A percentile compares a stretch with the other conserved stretches of the same genome.
These are phyloP conservation scores for Hippoglossus stenolepis DNA, from an alignment of 2,113 vertebrate species.

Conservation along the genomic window DNA sequence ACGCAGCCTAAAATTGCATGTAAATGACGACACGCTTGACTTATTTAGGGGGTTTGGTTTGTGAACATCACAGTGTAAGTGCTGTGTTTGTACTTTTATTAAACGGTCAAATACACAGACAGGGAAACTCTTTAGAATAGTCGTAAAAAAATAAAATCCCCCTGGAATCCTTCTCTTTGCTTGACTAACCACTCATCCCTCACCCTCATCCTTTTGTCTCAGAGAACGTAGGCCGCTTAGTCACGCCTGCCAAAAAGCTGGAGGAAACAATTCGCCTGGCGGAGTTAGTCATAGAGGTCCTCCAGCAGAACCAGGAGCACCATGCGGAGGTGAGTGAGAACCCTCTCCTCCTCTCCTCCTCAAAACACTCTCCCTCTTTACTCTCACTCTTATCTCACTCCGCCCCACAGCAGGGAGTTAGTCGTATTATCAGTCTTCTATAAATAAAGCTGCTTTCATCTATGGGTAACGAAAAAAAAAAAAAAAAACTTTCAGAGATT, in stretches of 20 bases:
- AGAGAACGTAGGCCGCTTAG: constrained; percentile 99
- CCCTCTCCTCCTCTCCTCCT: constrained; percentile 64
- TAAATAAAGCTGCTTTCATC: constrained; percentile 77
- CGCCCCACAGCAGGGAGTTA: constrained; percentile 62
- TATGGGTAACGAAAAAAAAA: constrained; percentile 26
- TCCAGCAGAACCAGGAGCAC: constrained; percentile 99
- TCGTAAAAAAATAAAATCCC: constrained; percentile 49
- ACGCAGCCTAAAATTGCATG: constrained; percentile 60
- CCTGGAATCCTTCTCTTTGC: constrained; percentile 71
- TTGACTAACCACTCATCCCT: constrained; percentile 78
- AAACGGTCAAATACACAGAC: constrained; percentile 52
- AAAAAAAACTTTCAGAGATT: constrained; percentile 45
- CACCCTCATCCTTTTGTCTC: constrained; percentile 94
- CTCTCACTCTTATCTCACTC: constrained; percentile 72
- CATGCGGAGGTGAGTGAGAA: constrained; percentile 96
- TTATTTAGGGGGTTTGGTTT: constrained; percentile 40
- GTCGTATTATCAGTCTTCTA: constrained; percentile 58
- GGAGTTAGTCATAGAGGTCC: constrained; percentile 99
- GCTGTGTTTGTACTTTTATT: constrained; percentile 61
- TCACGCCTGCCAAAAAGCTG: constrained; percentile 99
- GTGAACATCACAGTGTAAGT: constrained; percentile 63
- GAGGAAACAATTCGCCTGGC: constrained; percentile 99
- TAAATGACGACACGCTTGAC: constrained; percentile 34
- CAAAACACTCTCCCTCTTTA: constrained; percentile 53
- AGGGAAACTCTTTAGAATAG: constrained; percentile 49